Percentiles rank a stretch among this genome's conserved stretches.
These are phyloP conservation scores for Acinonyx jubatus DNA, from an alignment of 2,113 vertebrate species.

Conservation along the genomic window DNA sequence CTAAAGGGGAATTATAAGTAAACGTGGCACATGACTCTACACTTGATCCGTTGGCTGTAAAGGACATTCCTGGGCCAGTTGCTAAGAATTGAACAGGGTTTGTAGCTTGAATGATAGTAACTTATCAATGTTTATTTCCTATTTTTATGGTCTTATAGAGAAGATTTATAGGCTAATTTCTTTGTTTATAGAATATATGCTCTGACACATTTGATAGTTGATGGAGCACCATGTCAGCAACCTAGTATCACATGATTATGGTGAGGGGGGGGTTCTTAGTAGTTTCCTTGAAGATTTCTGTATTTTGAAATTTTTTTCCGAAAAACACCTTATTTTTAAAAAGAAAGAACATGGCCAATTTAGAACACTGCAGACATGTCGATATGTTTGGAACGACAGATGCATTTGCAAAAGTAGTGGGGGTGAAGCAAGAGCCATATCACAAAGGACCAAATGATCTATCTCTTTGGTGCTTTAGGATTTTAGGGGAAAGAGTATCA, in stretches of 20 bases:
- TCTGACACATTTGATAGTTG: background rate
- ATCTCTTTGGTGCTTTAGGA: background rate
- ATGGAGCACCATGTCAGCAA: background rate
- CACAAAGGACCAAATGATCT: background rate
- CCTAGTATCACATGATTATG: background rate
- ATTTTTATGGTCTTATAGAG: background rate
- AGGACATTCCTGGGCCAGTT: background rate
- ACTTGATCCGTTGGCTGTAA: background rate
- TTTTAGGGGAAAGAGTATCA: background rate
- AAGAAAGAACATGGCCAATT: background rate
- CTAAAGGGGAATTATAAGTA: background rate
- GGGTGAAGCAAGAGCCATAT: background rate
- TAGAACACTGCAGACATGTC: background rate
- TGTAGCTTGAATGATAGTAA: background rate
- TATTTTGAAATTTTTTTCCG: background rate
- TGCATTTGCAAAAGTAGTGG: background rate
- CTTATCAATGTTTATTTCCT: background rate
- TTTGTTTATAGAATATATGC: background rate
- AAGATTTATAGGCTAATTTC: background rate
- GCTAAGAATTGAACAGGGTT: background rate
- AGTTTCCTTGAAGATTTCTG: background rate
- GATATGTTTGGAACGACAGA: background rate
- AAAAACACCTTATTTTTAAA: background rate
- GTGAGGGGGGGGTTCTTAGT: background rate
- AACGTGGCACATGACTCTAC: background rate